phyloP scores from a whole-genome alignment of 2,113 vertebrate species.

The Oncorhynchus keta region DNA sequence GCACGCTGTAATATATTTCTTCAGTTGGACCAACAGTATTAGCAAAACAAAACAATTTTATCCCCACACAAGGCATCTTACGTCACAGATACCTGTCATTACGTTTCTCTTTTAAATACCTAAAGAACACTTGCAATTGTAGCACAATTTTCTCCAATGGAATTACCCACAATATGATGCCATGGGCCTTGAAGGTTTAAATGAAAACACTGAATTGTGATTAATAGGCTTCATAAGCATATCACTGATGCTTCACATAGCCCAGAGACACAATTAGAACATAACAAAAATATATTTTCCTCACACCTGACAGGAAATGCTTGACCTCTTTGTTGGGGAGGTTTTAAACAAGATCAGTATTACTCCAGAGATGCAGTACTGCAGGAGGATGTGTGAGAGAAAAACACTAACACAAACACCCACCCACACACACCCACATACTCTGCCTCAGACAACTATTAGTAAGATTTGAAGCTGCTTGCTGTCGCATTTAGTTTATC shows the following conservation, averaged over 20 bases:
- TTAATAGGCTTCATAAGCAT: slow-evolving; percentile 34
- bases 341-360: slow-evolving; percentile 34
- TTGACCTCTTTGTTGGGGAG: slow-evolving; percentile 58
- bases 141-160: neutral
- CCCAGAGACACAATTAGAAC: slow-evolving; percentile 53
- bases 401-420: neutral
- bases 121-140: neutral
- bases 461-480: slow-evolving; percentile 47
- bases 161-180: neutral
- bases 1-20: no score
- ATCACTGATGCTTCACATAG: slow-evolving; percentile 3
- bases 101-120: neutral
- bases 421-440: slow-evolving; percentile 3
- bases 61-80: neutral
- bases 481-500: slow-evolving; percentile 65
- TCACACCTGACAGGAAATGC: slow-evolving; percentile 35
- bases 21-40: neutral
- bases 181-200: neutral
- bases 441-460: slow-evolving; percentile 33
- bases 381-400: neutral
- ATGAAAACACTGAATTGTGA: slow-evolving; percentile 9
- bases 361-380: slow-evolving; percentile 32
- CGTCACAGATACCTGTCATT: neutral
- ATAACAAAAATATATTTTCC: slow-evolving; percentile 14
- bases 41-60: neutral